These are phyloP conservation scores for Strix uralensis DNA, from an alignment of 2,113 vertebrate species.

Conservation along the genomic window DNA sequence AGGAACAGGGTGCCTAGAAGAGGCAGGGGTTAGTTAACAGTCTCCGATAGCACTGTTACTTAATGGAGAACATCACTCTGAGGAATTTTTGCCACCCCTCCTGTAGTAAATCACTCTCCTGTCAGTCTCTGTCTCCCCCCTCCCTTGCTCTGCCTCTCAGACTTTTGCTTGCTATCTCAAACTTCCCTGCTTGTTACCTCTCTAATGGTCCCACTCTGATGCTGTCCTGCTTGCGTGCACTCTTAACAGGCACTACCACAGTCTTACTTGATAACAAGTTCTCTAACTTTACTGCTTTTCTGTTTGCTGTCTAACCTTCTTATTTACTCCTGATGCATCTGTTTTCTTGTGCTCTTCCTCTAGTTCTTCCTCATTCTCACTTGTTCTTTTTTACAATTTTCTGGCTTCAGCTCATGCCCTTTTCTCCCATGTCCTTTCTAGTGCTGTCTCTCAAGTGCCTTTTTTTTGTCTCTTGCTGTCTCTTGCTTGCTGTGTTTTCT, in stretches of 20 bases:
- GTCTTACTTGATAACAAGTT: accelerated
- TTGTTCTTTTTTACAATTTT: neutral
- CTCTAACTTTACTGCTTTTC: neutral
- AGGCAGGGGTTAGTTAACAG: neutral
- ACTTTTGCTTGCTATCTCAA: neutral
- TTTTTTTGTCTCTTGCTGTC: neutral
- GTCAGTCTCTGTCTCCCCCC: neutral
- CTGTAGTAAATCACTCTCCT: neutral
- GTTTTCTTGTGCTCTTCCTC: neutral
- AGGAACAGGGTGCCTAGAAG: neutral
- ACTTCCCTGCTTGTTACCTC: neutral
- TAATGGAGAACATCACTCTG: neutral
- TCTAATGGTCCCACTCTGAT: neutral
- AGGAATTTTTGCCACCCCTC: neutral
- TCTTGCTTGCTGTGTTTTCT: neutral
- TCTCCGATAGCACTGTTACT: neutral
- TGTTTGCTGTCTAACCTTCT: neutral
- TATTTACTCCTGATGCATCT: neutral
- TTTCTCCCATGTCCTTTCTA: neutral
- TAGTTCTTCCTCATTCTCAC: neutral
- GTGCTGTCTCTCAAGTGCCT: neutral
- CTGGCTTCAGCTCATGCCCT: neutral
- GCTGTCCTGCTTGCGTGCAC: neutral
- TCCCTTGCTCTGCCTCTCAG: accelerated
- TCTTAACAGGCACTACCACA: accelerated